phyloP scores from a whole-genome alignment of 2,888 invertebrate species.

The Lasioglossum calceatum region DNA sequence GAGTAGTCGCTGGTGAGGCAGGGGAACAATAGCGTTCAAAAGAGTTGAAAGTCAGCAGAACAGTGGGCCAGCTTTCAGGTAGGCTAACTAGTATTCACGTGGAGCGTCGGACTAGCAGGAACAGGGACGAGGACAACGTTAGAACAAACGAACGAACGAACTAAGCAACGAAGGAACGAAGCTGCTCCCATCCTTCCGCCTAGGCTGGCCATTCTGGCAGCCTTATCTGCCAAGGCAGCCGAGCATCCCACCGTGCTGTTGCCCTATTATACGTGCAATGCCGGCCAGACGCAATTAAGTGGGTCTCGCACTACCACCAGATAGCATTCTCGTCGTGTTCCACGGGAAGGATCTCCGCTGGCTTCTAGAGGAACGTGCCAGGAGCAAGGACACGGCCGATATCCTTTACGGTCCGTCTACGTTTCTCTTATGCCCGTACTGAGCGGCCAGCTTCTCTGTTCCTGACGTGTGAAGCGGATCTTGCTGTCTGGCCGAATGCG shows the following conservation, averaged over 20 bases:
- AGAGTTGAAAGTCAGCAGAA: constrained; percentile 37
- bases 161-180: constrained; percentile 51
- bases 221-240: constrained; percentile 66
- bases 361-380: constrained; percentile 59
- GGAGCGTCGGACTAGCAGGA: constrained; percentile 1
- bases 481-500: constrained; percentile 38
- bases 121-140: constrained; percentile 22
- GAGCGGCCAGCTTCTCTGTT: constrained; percentile 51
- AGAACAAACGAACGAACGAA: constrained; percentile 33
- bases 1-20: background rate
- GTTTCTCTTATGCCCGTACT: constrained; percentile 25
- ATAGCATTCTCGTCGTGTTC: constrained; percentile 58
- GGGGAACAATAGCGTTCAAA: background rate
- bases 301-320: constrained; percentile 58
- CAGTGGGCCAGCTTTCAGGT: constrained; percentile 28
- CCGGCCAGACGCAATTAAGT: constrained; percentile 71
- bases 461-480: constrained; percentile 63
- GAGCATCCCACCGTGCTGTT: constrained; percentile 36
- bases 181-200: constrained; percentile 12
- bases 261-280: constrained; percentile 66
- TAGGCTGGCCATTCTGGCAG: constrained; percentile 53
- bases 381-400: constrained; percentile 64
- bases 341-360: constrained; percentile 38
- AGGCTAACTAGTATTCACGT: constrained; percentile 26
- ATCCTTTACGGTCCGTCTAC: constrained; percentile 65